Percentiles rank a stretch among this genome's conserved stretches.
Conservation (phyloP, 2,888 invertebrate genomes). For the Xanthia icteritia region DNA sequence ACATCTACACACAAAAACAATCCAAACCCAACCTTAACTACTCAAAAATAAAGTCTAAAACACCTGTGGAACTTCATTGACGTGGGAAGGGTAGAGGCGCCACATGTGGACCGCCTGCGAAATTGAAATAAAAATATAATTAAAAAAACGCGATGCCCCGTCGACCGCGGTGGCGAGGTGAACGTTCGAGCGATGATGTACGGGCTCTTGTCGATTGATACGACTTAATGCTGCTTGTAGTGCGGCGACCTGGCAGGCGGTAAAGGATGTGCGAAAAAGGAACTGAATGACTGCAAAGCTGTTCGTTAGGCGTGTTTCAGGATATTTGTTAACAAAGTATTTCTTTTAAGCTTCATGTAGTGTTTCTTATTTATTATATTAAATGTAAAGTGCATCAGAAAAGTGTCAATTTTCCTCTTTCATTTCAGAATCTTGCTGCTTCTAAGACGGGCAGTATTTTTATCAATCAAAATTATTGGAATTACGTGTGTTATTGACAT, state of each 20-base stretch:
- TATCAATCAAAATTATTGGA: background rate
- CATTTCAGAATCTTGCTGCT: background rate
- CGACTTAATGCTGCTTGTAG: slow-evolving; percentile 52
- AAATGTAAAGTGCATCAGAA: background rate
- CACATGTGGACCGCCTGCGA: slow-evolving; percentile 84
- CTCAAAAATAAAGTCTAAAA: slow-evolving; percentile 43
- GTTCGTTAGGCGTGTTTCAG: background rate
- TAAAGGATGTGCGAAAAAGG: slow-evolving; percentile 26
- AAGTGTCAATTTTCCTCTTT: background rate
- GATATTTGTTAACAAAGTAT: background rate
- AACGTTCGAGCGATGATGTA: slow-evolving; percentile 72
- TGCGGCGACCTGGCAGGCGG: slow-evolving; percentile 30
- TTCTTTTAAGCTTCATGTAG: background rate
- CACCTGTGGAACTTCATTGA: slow-evolving; percentile 46
- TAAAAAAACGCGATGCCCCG: slow-evolving; percentile 73
- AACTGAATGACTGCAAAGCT: slow-evolving; percentile 5
- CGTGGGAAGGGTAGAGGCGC: slow-evolving; percentile 82
- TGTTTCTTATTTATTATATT: background rate
- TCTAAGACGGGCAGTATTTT: background rate
- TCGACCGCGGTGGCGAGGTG: slow-evolving; percentile 73
- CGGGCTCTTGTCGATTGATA: slow-evolving; percentile 69
- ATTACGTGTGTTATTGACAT: background rate
- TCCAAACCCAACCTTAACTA: slow-evolving; percentile 48
- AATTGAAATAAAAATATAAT: slow-evolving; percentile 79
- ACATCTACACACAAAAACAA: slow-evolving; percentile 23